phyloP scores from a whole-genome alignment of 1,140 invertebrate genomes.

The Conus ventricosus region DNA sequence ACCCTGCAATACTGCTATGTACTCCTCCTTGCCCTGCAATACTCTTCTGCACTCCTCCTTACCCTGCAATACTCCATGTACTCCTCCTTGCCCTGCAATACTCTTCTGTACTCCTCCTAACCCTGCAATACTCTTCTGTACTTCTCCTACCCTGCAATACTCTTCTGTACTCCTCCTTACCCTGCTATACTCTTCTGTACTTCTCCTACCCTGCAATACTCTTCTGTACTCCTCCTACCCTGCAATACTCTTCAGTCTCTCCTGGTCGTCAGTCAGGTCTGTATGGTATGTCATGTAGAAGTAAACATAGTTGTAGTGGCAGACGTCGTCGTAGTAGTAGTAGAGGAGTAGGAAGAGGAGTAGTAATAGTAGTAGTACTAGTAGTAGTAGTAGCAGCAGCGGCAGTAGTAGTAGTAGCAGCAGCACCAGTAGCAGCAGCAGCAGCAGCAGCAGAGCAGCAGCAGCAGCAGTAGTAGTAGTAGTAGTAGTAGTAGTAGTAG shows the following conservation, averaged over 20 bases:
- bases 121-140: too few relatives aligned
- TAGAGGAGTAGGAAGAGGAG: conserved; percentile 27
- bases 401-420: conserved; percentile 30
- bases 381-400: conserved; percentile 33
- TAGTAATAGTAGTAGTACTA: conserved; percentile 27
- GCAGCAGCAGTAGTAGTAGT: conserved; percentile 34
- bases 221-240: too few relatives aligned
- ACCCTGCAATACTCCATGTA: too few relatives aligned
- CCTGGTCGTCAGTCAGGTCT: neutral
- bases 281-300: neutral
- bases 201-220: too few relatives aligned
- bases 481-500: conserved; percentile 25
- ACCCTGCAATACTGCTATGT: too few relatives aligned
- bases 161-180: too few relatives aligned
- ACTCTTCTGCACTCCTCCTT: too few relatives aligned
- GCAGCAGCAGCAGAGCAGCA: conserved; percentile 32
- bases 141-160: too few relatives aligned
- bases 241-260: neutral
- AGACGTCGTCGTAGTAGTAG: neutral
- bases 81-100: too few relatives aligned
- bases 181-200: too few relatives aligned
- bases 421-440: conserved; percentile 31
- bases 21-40: too few relatives aligned
- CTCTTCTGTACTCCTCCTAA: too few relatives aligned
- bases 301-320: neutral